Evolutionary conservation across 2,113 vertebrate species (phyloP).

Genomic region (Neofelis nebulosa): DNA sequence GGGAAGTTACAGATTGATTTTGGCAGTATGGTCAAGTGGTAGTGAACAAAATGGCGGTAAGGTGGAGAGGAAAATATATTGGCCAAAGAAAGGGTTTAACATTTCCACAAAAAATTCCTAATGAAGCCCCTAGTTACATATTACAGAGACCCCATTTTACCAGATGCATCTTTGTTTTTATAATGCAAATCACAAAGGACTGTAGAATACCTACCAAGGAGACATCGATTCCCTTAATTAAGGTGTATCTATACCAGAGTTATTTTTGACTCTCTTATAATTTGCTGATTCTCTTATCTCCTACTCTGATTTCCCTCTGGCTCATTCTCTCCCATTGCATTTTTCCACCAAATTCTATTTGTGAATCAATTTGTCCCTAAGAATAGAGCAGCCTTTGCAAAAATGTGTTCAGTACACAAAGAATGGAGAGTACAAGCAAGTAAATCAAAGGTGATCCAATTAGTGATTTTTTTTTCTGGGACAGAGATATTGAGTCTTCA

Average conservation of each 20-base stretch:
- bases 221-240: constrained; percentile 41
- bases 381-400: constrained; percentile 75
- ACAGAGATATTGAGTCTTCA: constrained; percentile 41
- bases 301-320: constrained; percentile 18
- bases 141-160: neutral
- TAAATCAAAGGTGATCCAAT: constrained; percentile 69
- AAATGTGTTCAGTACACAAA: constrained; percentile 57
- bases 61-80: rapidly evolving
- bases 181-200: neutral
- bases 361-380: constrained; percentile 78
- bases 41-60: neutral
- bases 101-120: neutral
- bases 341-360: constrained; percentile 72
- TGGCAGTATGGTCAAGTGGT: neutral
- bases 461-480: constrained; percentile 62
- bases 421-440: constrained; percentile 62
- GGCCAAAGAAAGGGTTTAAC: neutral
- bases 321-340: constrained; percentile 22
- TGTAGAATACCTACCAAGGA: neutral
- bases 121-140: neutral
- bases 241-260: neutral
- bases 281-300: constrained; percentile 65
- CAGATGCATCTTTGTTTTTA: neutral
- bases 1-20: neutral
- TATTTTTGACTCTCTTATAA: constrained; percentile 56